phyloP scores from a whole-genome alignment of 2,113 vertebrate genomes.

The Pelecanoides urinatrix region DNA sequence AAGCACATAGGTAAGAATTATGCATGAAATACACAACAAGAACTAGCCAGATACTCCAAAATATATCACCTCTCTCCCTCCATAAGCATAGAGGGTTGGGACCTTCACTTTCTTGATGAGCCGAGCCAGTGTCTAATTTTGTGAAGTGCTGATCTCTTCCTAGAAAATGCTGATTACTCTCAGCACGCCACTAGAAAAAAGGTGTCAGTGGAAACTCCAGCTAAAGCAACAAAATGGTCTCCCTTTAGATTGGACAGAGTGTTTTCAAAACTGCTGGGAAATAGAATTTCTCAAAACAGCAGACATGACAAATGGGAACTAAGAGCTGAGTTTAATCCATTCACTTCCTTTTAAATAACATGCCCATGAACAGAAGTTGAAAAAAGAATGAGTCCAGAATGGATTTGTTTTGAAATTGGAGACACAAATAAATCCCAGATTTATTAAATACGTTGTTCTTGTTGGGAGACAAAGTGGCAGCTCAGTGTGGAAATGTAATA shows the following conservation, averaged over 20 bases:
- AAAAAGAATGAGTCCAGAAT: not conserved
- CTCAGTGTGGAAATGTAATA: not conserved
- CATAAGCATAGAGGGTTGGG: not conserved
- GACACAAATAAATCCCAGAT: not conserved
- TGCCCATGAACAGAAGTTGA: not conserved
- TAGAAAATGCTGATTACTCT: not conserved
- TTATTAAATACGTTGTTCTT: not conserved
- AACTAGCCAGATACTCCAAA: not conserved
- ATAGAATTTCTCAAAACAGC: not conserved
- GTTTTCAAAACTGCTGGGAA: not conserved
- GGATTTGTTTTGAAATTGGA: not conserved
- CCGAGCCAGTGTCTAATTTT: not conserved
- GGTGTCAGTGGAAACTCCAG: not conserved
- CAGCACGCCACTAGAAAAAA: not conserved
- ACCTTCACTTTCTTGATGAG: not conserved
- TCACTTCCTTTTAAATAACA: not conserved
- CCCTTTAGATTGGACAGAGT: not conserved
- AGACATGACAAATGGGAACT: not conserved
- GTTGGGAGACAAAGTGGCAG: not conserved
- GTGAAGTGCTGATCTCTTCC: not conserved
- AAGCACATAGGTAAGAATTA: not conserved
- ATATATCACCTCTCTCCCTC: not conserved
- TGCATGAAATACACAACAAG: not conserved
- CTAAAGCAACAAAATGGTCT: not conserved
- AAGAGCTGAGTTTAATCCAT: not conserved